Base-by-base conservation (phyloP, 2,888 invertebrate genomes). In the Erebia ligea region DNA sequence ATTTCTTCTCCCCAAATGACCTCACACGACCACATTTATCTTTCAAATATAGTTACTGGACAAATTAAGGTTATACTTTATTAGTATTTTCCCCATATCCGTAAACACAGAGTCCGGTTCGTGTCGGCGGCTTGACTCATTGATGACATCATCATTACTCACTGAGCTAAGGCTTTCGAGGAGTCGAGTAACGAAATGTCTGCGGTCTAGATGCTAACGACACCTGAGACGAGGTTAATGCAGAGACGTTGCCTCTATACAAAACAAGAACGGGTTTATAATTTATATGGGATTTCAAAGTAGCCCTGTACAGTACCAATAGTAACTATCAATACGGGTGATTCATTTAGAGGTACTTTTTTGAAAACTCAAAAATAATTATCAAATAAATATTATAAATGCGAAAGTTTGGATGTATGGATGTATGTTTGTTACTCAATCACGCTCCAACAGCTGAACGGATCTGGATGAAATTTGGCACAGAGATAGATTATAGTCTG, bases 71-170 rank as follows among this genome's bases (percentile, higher is more conserved):
- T 66, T 62, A 15, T 45, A 62, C 48, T 62, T 48, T 56, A 66
- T 66, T 42, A 57, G 40, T 66, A 17, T 58, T 68, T 50, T 70
- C 68, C 65, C 61, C 57, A 70, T 66, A 73, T 70, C 68, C 73
- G 65, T 52, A 42, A 68, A 65, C 48, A 13, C 59, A 19, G 68
- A 66, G 73, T 74, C 75, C 76, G 75, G 75, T 70, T 73, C 19
- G 58, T 67, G 75, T 75, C 54, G 75, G 75, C 59, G 75, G 64
- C 70, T 68, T 76, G 75, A 76, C 65, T 76, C 76, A 76, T 69
- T 10, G 58, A 70, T 76, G 75, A 75, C 72, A 72, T 76, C 75
- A 76, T 69, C 73, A 62, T 58, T 65, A 64, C 59, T 56, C 70
- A 67, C 71, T 71, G 21, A 73, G 70, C 70, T 70, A 2, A 76